Conservation (phyloP, 2,113 vertebrate genomes). For the Elaphurus davidianus region DNA sequence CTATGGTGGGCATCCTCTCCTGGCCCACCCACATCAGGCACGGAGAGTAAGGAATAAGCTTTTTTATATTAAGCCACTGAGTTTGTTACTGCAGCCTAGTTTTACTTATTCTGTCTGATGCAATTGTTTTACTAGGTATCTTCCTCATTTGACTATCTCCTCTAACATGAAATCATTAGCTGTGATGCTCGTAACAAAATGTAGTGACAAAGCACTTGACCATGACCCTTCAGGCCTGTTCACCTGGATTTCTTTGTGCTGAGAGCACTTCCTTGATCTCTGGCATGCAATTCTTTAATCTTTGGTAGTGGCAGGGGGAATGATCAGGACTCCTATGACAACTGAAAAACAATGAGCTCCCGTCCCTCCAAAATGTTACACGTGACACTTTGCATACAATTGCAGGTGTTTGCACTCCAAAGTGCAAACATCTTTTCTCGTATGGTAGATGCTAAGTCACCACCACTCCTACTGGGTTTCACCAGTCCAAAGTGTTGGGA, state of each 20-base stretch:
- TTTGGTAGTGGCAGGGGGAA: not conserved
- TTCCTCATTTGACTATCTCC: not conserved
- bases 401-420: not conserved
- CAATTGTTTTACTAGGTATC: not conserved
- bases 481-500: not conserved
- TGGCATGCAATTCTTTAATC: not conserved
- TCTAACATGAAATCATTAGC: not conserved
- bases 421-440: not conserved
- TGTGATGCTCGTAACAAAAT: not conserved
- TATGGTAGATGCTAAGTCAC: not conserved
- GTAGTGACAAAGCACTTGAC: not conserved
- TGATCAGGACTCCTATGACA: not conserved
- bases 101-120: not conserved
- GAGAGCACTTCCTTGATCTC: not conserved
- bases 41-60: not conserved
- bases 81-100: not conserved
- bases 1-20: not conserved
- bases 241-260: not conserved
- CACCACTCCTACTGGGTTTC: not conserved
- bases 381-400: not conserved
- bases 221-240: not conserved
- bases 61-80: not conserved
- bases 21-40: not conserved
- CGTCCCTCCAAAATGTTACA: not conserved
- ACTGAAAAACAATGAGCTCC: not conserved